These are phyloP conservation scores for Triops cancriformis DNA, from an alignment of 1,140 invertebrate species.

Conservation along the genomic window DNA sequence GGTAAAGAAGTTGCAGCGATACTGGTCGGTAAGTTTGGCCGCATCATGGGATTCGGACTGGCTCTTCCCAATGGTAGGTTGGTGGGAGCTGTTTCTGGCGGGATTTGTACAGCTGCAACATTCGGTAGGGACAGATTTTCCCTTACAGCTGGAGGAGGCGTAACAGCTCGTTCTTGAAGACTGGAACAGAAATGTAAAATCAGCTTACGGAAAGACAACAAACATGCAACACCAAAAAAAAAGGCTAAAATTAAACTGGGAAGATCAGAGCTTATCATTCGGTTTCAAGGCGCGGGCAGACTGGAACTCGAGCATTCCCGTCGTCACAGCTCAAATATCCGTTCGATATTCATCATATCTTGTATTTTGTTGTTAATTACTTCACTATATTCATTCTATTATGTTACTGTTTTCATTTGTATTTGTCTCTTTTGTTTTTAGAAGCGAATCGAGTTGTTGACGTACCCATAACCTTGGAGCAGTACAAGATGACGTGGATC, in stretches of 20 bases:
- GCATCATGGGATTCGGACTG: background rate
- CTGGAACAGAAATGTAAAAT: background rate
- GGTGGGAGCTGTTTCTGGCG: background rate
- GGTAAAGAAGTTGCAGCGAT: background rate
- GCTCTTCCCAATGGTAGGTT: background rate
- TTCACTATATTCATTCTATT: background rate
- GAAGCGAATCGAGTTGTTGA: background rate
- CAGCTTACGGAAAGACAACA: background rate
- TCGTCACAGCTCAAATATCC: conserved; percentile 23
- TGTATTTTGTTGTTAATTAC: background rate
- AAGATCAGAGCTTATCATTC: background rate
- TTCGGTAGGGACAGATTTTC: background rate
- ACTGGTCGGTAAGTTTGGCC: background rate
- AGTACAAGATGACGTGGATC: conserved; percentile 75
- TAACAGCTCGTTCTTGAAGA: background rate
- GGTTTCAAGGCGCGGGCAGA: conserved; percentile 3
- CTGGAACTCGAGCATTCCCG: background rate
- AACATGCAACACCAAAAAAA: background rate
- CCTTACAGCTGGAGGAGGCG: background rate
- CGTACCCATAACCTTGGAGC: conserved; percentile 48
- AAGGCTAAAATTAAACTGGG: background rate
- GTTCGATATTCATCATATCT: conserved; percentile 26
- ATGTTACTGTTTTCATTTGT: too few relatives aligned
- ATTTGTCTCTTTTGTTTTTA: too few relatives aligned
- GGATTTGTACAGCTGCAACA: background rate